These are phyloP conservation scores for Syngnathus typhle DNA, from an alignment of 2,113 vertebrate genomes.

Conservation along the genomic window DNA sequence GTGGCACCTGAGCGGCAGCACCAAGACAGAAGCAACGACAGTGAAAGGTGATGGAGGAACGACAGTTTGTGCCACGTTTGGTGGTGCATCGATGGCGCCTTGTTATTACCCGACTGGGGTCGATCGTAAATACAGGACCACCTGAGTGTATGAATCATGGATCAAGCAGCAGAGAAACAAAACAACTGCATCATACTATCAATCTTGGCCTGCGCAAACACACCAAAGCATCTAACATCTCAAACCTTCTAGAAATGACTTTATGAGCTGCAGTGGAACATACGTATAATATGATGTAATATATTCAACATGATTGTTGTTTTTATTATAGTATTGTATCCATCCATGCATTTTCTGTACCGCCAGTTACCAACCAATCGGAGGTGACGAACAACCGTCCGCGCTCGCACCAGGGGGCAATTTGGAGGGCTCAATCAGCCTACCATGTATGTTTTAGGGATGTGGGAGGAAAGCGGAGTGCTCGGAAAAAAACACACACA, in stretches of 20 bases:
- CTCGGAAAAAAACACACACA: too few species aligned
- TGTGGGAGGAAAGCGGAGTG: too few species aligned
- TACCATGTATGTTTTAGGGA: too few species aligned
- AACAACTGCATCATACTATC: conserved; percentile 54
- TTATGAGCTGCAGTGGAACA: background rate
- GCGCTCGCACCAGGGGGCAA: too few species aligned
- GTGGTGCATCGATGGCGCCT: background rate
- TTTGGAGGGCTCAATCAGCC: too few species aligned
- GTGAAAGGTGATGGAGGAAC: background rate
- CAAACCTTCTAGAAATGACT: background rate
- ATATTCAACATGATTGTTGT: too few species aligned
- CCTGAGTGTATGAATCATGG: conserved; percentile 61
- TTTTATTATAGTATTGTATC: too few species aligned
- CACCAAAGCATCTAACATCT: background rate
- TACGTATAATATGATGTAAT: too few species aligned
- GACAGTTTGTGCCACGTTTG: too few species aligned
- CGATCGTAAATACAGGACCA: conserved; percentile 59
- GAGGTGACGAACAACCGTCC: too few species aligned
- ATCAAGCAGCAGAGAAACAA: conserved; percentile 45
- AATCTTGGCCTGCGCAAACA: conserved; percentile 24
- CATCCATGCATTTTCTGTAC: too few species aligned
- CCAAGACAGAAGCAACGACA: background rate
- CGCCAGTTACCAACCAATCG: too few species aligned
- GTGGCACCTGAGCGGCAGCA: conserved; percentile 79
- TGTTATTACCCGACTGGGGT: conserved; percentile 39